Evolutionary conservation across 1,140 invertebrate species (phyloP).

Genomic region (Eriocheir sinensis): DNA sequence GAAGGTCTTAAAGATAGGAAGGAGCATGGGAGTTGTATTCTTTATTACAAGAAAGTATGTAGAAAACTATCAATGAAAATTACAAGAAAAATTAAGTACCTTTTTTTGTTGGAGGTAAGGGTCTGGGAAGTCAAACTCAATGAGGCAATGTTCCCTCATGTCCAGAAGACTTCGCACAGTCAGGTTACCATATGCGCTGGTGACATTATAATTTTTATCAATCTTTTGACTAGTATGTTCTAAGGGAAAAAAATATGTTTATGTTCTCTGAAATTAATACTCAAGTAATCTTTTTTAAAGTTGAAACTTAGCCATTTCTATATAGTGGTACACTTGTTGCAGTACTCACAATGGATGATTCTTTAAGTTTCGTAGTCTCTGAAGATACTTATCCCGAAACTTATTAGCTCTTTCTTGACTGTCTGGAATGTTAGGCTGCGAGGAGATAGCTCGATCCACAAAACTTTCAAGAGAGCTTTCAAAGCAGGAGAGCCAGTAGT

Average conservation of each 20-base stretch:
- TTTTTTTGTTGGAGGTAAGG: slow-evolving; percentile 87
- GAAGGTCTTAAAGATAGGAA: no score
- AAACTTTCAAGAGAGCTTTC: slow-evolving; percentile 89
- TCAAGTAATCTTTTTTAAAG: background rate
- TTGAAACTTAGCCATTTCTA: no score
- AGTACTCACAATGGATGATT: slow-evolving; percentile 85
- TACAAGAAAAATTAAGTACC: no score
- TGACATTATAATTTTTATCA: slow-evolving; percentile 80
- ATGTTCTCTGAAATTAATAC: no score
- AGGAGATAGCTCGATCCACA: slow-evolving; percentile 88
- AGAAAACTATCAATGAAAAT: no score
- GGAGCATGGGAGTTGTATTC: no score
- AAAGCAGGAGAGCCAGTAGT: slow-evolving; percentile 96
- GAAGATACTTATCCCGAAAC: slow-evolving; percentile 92
- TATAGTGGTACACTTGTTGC: no score
- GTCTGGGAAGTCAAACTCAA: slow-evolving; percentile 96
- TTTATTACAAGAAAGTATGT: no score
- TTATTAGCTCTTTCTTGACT: slow-evolving; percentile 90
- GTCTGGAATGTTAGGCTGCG: slow-evolving; percentile 88
- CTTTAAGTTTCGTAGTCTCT: slow-evolving; percentile 89
- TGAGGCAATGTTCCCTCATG: slow-evolving; percentile 94
- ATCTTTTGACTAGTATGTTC: no score
- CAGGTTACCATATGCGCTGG: slow-evolving; percentile 92
- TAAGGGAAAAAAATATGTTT: background rate
- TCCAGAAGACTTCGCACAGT: slow-evolving; percentile 94